phyloP scores from a whole-genome alignment of 1,140 invertebrate genomes.

The Drosophila repleta region DNA sequence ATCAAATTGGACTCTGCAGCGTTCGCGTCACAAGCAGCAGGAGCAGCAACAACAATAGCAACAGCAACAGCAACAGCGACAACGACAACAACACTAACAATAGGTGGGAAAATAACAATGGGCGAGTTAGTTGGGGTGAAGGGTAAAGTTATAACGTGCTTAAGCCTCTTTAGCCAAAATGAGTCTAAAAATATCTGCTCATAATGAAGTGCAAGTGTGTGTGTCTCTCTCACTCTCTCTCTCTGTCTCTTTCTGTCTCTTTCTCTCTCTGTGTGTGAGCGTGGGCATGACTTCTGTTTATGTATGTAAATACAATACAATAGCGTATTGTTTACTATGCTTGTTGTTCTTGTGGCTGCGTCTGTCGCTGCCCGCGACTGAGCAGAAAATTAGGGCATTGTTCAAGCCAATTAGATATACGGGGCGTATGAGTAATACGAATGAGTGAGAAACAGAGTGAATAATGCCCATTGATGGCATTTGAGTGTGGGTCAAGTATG shows the following conservation, averaged over 20 bases:
- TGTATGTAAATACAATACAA: conserved; percentile 51
- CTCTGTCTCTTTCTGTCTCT: conserved; percentile 12
- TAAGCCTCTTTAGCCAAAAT: conserved; percentile 79
- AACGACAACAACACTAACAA: conserved; percentile 48
- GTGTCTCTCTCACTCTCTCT: conserved; percentile 10
- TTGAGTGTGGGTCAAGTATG: no score
- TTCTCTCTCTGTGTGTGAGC: conserved; percentile 30
- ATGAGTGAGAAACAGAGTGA: neutral
- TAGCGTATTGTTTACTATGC: conserved; percentile 57
- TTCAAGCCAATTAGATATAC: conserved; percentile 73
- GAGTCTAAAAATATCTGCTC: conserved; percentile 78
- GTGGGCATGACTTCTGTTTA: conserved; percentile 4
- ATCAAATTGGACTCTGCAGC: conserved; percentile 50
- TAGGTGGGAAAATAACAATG: neutral
- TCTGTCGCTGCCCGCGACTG: conserved; percentile 20
- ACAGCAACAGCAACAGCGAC: conserved; percentile 40
- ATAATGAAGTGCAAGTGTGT: conserved; percentile 68
- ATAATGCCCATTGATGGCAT: neutral
- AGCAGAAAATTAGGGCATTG: conserved; percentile 75
- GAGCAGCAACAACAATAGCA: conserved; percentile 17
- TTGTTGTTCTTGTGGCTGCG: conserved; percentile 46
- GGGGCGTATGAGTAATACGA: conserved; percentile 57
- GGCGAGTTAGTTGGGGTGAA: neutral
- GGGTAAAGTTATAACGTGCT: conserved; percentile 73
- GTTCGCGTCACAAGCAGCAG: conserved; percentile 28